Evolutionary conservation across 2,888 invertebrate genomes (phyloP).

Genomic region (Amblyjoppa proteus): DNA sequence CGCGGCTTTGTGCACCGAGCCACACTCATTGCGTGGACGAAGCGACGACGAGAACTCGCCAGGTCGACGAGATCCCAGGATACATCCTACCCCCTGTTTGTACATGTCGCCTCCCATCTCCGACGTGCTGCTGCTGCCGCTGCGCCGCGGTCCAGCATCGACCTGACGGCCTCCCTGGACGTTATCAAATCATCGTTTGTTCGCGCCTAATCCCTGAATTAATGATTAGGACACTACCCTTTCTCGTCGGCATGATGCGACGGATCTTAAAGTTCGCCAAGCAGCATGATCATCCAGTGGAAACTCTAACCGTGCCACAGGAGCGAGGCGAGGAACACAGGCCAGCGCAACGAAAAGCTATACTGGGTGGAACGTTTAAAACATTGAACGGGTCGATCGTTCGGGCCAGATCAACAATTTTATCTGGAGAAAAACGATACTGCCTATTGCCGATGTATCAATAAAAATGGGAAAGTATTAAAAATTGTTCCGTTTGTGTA

Average conservation of each 20-base stretch:
- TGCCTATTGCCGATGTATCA: no score
- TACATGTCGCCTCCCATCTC: conserved; percentile 59
- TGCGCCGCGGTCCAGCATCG: conserved; percentile 11
- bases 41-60: conserved; percentile 24
- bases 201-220: conserved; percentile 84
- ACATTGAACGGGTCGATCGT: conserved; percentile 9
- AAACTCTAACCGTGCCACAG: conserved; percentile 39
- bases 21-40: conserved; percentile 43
- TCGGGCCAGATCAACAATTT: background rate
- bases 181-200: conserved; percentile 85
- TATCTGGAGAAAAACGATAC: background rate
- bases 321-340: conserved; percentile 24
- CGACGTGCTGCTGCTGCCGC: conserved; percentile 8
- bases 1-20: conserved; percentile 64
- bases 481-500: no score
- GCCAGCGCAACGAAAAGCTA: conserved; percentile 20
- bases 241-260: conserved; percentile 79
- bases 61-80: conserved; percentile 25
- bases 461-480: no score
- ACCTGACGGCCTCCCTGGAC: conserved; percentile 76
- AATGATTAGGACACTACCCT: conserved; percentile 81
- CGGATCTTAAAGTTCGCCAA: conserved; percentile 81
- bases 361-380: conserved; percentile 59
- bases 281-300: conserved; percentile 53
- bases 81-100: conserved; percentile 50